These are phyloP conservation scores for Melanerpes formicivorus DNA, from an alignment of 2,113 vertebrate genomes.

Conservation along the genomic window DNA sequence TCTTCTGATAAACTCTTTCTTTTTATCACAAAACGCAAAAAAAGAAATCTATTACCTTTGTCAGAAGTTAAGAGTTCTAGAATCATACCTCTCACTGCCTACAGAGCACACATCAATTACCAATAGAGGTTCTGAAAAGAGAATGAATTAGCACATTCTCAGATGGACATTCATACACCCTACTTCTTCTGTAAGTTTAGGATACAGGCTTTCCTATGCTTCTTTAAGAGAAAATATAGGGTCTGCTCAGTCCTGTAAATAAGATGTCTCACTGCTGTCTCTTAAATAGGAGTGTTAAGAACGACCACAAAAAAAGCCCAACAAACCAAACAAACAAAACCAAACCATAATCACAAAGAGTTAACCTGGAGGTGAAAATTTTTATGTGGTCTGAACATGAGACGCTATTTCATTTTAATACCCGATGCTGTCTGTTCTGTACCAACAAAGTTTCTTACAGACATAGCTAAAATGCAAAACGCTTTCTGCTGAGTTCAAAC, in stretches of 20 bases:
- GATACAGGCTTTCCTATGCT: conserved; percentile 43
- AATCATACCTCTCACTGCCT: not conserved
- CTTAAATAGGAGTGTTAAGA: conserved; percentile 28
- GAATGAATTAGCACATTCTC: conserved; percentile 65
- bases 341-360: not conserved
- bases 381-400: not conserved
- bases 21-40: not conserved
- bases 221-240: conserved; percentile 37
- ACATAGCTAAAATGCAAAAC: conserved; percentile 15
- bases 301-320: not conserved
- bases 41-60: not conserved
- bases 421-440: not conserved
- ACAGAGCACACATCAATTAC: conserved; percentile 6
- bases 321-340: not conserved
- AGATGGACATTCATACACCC: conserved; percentile 14
- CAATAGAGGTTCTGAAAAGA: conserved; percentile 38
- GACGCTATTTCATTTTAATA: conserved; percentile 35
- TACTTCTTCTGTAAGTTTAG: conserved; percentile 55
- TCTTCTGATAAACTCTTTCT: not conserved
- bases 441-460: conserved; percentile 10
- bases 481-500: conserved; percentile 41
- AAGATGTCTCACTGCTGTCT: not conserved
- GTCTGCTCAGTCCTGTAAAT: not conserved
- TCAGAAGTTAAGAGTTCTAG: not conserved
- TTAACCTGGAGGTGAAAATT: conserved; percentile 5